phyloP scores from a whole-genome alignment of 2,888 invertebrate genomes.

The Venusia cambrica region DNA sequence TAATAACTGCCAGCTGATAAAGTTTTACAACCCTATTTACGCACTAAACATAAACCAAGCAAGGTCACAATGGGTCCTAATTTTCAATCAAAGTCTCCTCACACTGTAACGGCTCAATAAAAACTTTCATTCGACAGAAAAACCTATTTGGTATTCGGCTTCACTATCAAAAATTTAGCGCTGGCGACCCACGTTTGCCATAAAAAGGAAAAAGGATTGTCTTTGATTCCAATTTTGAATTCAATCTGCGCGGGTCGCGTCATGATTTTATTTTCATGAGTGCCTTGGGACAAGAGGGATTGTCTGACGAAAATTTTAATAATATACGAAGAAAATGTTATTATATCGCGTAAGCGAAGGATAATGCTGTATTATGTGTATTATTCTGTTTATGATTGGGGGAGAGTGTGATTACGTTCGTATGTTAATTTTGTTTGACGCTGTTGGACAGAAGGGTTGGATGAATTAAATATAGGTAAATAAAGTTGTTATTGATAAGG shows the following conservation, averaged over 20 bases:
- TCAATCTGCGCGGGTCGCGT: slow-evolving; percentile 72
- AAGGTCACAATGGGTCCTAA: slow-evolving; percentile 20
- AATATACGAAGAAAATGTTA: slow-evolving; percentile 54
- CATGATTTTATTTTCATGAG: slow-evolving; percentile 81
- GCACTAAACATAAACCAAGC: slow-evolving; percentile 17
- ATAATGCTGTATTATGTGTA: slow-evolving; percentile 16
- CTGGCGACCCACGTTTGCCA: slow-evolving; percentile 58
- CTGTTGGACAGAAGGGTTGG: slow-evolving; percentile 7
- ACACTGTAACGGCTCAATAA: slow-evolving; percentile 14
- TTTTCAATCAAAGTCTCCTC: slow-evolving; percentile 18
- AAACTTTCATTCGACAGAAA: slow-evolving; percentile 20
- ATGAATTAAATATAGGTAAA: background rate
- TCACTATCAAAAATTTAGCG: slow-evolving; percentile 63
- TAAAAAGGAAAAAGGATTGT: slow-evolving; percentile 74
- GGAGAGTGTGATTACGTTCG: slow-evolving; percentile 20
- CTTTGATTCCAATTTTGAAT: slow-evolving; percentile 78
- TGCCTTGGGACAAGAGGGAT: slow-evolving; percentile 54
- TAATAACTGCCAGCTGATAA: slow-evolving; percentile 6
- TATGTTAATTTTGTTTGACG: slow-evolving; percentile 21
- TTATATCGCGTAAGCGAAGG: too few relatives aligned
- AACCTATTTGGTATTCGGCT: slow-evolving; percentile 14
- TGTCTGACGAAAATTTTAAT: slow-evolving; percentile 52
- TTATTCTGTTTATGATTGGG: slow-evolving; percentile 22
- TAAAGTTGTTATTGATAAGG: background rate
- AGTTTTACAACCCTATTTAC: slow-evolving; percentile 6